Evolutionary conservation across 30 jellyfish, hydroid and myxozoan species (phyloP).

Genomic region (Aurelia aurita): DNA sequence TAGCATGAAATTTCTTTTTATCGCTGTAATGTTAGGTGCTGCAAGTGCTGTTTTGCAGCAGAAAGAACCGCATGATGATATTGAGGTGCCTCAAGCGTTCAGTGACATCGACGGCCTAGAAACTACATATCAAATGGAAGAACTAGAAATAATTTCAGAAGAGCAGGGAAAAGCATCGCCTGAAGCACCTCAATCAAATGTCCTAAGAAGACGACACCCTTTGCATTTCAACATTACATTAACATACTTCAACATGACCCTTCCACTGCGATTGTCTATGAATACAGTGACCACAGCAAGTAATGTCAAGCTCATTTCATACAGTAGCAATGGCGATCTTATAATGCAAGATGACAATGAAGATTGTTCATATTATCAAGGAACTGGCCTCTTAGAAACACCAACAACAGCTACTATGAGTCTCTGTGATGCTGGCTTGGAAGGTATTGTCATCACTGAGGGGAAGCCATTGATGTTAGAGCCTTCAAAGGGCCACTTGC

Average conservation of each 20-base stretch:
- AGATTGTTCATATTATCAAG: conserved; percentile 22
- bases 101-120: too few species aligned
- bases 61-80: too few species aligned
- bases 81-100: too few species aligned
- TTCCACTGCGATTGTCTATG: neutral
- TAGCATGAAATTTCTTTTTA: too few species aligned
- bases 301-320: conserved; percentile 13
- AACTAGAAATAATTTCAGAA: too few species aligned
- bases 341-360: conserved; percentile 5
- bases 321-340: neutral
- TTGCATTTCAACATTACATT: conserved; percentile 4
- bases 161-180: too few species aligned
- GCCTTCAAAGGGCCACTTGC: neutral
- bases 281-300: neutral
- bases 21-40: too few species aligned
- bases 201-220: neutral
- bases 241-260: neutral
- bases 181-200: too few species aligned
- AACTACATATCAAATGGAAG: too few species aligned
- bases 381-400: neutral
- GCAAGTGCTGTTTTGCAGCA: too few species aligned
- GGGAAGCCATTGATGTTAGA: neutral
- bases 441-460: neutral
- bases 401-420: conserved; percentile 21
- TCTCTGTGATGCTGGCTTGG: conserved; percentile 1